Evolutionary conservation across 2,888 invertebrate genomes (phyloP), one percentile per base, ranked within the genome.

Genomic region (Mythimna albipuncta): DNA sequence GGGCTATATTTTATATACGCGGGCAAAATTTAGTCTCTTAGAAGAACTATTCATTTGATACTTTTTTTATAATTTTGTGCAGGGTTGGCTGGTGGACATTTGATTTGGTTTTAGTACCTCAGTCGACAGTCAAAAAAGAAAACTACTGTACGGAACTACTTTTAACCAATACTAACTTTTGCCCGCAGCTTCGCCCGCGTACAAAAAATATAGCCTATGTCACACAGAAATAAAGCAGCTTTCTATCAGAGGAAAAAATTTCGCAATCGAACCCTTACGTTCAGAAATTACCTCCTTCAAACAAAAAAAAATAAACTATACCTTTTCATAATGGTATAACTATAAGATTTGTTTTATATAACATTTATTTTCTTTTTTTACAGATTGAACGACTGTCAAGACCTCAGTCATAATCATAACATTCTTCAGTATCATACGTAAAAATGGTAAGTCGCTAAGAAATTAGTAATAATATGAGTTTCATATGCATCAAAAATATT

Each of bases 21-120:
- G 26, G 2, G 26, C 26, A 26, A 26, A 26, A 26, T 26, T 26
- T 26, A 26, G 26, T 26, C 26, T 26, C 26, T 1, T 26, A 26
- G 1, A 32, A 32, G 4, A 32, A 81, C 83, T 69, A 80, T 72
- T 75, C 72, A 71, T 75, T 75, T 71, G 35, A 44, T 74, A 64
- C 59, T 66, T 52, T 52, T 19, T 47, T 13, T 13, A 13, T 47
- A 83, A 79, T 71, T 64, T 73, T 57, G 35, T 64, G 32, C 62
- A 83, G 69, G 69, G 79, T 21, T 83, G 72, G 10, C 65, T 38
- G 32, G 1, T n/a, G 64, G 0, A 19, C 2, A 32, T 50, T 61
- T 16, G 2, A 13, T 68, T 63, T 59, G 4, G 44, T 13, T 26
- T 6, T 50, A 6, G 16, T 9, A 10, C 10, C 1, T 21, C 21